Percentiles rank a stretch among this genome's conserved stretches.
These are phyloP conservation scores for Enteromius unitaeniatus DNA, from an alignment of 2,797 vertebrate genomes.

Conservation along the genomic window DNA sequence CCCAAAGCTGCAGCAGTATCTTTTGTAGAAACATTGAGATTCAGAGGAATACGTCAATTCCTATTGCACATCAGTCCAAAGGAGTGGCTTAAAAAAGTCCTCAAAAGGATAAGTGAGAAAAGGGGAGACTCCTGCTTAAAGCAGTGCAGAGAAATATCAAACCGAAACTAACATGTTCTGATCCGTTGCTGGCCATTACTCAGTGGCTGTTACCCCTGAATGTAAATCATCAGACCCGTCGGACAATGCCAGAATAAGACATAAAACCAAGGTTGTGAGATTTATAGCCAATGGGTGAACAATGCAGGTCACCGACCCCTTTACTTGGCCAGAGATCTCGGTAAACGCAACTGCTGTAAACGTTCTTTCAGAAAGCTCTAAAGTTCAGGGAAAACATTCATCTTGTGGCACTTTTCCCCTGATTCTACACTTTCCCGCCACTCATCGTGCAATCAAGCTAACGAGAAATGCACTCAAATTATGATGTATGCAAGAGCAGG, in stretches of 20 bases:
- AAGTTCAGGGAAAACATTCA: conserved; percentile 40
- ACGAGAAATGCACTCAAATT: conserved; percentile 12
- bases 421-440: not conserved
- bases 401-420: conserved; percentile 44
- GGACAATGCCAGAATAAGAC: conserved; percentile 40
- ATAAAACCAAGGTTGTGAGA: conserved; percentile 24
- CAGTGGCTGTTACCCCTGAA: conserved; percentile 27
- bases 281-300: conserved; percentile 31
- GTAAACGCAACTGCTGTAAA: conserved; percentile 24
- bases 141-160: conserved; percentile 5
- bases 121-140: conserved; percentile 10
- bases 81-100: conserved; percentile 48
- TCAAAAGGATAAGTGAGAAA: conserved; percentile 22
- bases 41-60: conserved; percentile 50
- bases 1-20: conserved; percentile 39
- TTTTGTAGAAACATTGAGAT: conserved; percentile 36
- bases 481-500: conserved; percentile 14
- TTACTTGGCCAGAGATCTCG: conserved; percentile 14
- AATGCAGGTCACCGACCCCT: conserved; percentile 40
- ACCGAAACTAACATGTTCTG: not conserved
- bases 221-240: conserved; percentile 17
- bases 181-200: conserved; percentile 21
- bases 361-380: conserved; percentile 20
- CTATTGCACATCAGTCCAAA: conserved; percentile 57
- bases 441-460: conserved; percentile 44